Evolutionary conservation across 2,888 invertebrate genomes (phyloP).

Genomic region (Sepioteuthis lessoniana): DNA sequence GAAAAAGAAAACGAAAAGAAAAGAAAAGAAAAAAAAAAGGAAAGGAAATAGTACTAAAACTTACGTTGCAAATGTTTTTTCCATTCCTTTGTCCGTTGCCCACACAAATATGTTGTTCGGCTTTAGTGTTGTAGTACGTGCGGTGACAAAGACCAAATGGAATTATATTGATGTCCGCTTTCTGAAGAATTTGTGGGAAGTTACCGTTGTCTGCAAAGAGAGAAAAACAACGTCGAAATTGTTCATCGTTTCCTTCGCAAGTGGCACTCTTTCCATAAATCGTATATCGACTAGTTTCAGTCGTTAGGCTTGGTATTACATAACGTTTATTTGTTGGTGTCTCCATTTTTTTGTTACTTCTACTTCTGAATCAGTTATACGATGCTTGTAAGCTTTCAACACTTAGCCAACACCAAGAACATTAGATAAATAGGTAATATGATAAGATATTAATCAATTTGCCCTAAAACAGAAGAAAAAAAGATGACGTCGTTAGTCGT

Average conservation of each 20-base stretch:
- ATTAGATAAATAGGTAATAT: not conserved
- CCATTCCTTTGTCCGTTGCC: not conserved
- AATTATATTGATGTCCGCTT: not conserved
- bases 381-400: too few relatives aligned
- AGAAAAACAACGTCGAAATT: too few relatives aligned
- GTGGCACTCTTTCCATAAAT: too few relatives aligned
- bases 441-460: not conserved
- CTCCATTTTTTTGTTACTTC: too few relatives aligned
- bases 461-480: not conserved
- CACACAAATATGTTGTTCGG: not conserved
- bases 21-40: too few relatives aligned
- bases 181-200: not conserved
- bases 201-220: not conserved
- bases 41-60: not conserved
- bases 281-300: too few relatives aligned
- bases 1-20: too few relatives aligned
- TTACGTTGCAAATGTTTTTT: not conserved
- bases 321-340: too few relatives aligned
- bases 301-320: too few relatives aligned
- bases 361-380: too few relatives aligned
- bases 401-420: not conserved
- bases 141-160: not conserved
- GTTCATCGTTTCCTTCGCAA: too few relatives aligned
- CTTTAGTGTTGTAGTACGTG: not conserved
- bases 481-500: not conserved